Percentiles rank a stretch among this genome's conserved stretches.
Evolutionary conservation across 1,140 invertebrate genomes (phyloP).

Genomic region (Lasioglossum albipes): DNA sequence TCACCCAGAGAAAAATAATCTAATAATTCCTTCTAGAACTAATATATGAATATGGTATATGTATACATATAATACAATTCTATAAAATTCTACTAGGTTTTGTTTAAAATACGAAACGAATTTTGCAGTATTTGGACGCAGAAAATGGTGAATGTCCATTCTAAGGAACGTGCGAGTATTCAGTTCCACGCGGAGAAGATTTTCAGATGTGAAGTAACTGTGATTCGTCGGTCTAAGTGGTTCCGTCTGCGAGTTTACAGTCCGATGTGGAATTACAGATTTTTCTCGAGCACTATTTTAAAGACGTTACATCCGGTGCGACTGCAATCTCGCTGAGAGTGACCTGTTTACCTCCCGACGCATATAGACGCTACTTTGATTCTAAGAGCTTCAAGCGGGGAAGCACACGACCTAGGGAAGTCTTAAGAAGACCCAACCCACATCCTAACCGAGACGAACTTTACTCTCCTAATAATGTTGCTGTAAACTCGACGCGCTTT

Average conservation of each 20-base stretch:
- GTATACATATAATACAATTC: too few species aligned
- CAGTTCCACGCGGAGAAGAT: too few species aligned
- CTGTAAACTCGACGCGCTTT: neutral
- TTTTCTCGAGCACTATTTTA: neutral
- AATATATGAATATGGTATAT: too few species aligned
- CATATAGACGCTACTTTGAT: neutral
- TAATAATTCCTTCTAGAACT: too few species aligned
- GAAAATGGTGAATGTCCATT: too few species aligned
- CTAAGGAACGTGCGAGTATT: too few species aligned
- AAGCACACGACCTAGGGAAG: neutral
- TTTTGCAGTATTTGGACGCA: too few species aligned
- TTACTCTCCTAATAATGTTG: constrained; percentile 14
- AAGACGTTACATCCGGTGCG: neutral
- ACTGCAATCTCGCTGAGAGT: constrained; percentile 6
- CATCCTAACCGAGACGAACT: constrained; percentile 7
- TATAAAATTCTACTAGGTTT: too few species aligned
- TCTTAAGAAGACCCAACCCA: neutral
- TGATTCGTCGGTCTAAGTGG: too few species aligned
- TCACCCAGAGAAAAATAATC: too few species aligned
- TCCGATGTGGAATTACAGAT: constrained; percentile 23
- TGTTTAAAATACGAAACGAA: too few species aligned
- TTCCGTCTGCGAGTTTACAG: neutral
- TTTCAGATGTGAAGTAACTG: too few species aligned
- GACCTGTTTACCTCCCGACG: neutral
- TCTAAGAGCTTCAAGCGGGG: neutral